Evolutionary conservation across 2,113 vertebrate genomes (phyloP), one percentile per base, ranked within the genome.

Genomic region (Alligator sinensis): DNA sequence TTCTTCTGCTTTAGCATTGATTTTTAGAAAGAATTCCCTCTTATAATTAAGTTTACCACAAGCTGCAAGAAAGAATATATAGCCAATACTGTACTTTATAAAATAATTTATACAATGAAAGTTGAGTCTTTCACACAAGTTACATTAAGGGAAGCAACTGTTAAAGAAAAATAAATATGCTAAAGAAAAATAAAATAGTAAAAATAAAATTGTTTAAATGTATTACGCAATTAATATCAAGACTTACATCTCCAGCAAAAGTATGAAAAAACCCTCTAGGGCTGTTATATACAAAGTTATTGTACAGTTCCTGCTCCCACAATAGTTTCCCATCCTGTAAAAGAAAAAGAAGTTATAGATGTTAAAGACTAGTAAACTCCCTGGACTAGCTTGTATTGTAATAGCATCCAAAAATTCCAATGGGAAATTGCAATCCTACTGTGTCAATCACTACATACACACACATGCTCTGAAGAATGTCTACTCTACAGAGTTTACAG

Each of bases 251-350:
- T 98, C 99, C 99, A 97, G 98, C 97, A 95, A 99, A 99, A 25
- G 99, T 98, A 98, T 99, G 98, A 98, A 99, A 99, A 98, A 99
- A 99, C 91, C 98, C 96, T 98, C 98, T 99, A 97, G 99, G 98
- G 97, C 97, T 98, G 98, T 98, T 99, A 98, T 99, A 98, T 97
- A 97, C 97, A 98, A 99, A 99, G 97, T 98, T 99, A 98, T 99
- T 99, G 98, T 99, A 99, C 83, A 99, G 98, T 95, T 99, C 99
- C 97, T 99, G 99, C 95, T 99, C 99, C 95, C 99, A 99, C 97
- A 99, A 97, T 95, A 98, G 97, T 97, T 98, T 99, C 60, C 99
- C 99, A 96, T 99, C 99, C 99, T 99, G 97, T 77, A 97, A 96
- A 95, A 59, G 95, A 77, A 68, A 74, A 95, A 24, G 72, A 30